Percentiles rank a stretch among this genome's conserved stretches.
phyloP scores from a whole-genome alignment of 1,140 invertebrate species.

The Drosophila seguyi region DNA sequence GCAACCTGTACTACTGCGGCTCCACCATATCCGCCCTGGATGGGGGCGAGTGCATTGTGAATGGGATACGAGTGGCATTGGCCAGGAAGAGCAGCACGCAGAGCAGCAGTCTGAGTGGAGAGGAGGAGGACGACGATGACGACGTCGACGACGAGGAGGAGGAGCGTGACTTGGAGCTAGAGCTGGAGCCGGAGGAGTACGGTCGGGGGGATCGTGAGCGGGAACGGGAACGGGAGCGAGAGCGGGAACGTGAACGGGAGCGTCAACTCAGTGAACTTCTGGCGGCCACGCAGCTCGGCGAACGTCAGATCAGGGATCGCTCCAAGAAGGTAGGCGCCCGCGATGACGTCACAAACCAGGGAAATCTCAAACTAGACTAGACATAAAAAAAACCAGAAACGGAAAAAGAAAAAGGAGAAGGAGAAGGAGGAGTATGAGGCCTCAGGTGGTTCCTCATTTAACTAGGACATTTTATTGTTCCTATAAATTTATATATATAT shows the following conservation, averaged over 20 bases:
- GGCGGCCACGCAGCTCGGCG: constrained; percentile 66
- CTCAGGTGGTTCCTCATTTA: not conserved
- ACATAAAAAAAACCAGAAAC: constrained; percentile 14
- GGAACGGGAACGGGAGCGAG: constrained; percentile 33
- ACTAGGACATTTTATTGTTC: constrained; percentile 8
- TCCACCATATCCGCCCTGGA: constrained; percentile 87
- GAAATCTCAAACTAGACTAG: constrained; percentile 74
- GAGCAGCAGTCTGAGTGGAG: constrained; percentile 89
- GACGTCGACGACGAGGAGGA: constrained; percentile 4
- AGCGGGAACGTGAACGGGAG: constrained; percentile 22
- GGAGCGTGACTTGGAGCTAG: constrained; percentile 18
- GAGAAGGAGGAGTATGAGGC: no score
- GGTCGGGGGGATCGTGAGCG: constrained; percentile 9
- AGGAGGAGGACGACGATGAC: constrained; percentile 86
- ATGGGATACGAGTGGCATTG: constrained; percentile 84
- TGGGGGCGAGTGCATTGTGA: constrained; percentile 86
- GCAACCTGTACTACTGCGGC: constrained; percentile 87
- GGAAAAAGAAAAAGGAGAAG: not conserved
- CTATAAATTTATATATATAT: not conserved
- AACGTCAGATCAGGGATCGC: constrained; percentile 43
- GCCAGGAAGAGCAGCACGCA: constrained; percentile 87
- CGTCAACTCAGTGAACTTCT: constrained; percentile 64
- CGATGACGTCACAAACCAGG: constrained; percentile 69
- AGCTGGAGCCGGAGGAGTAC: constrained; percentile 3
- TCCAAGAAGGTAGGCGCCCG: constrained; percentile 75